phyloP scores from a whole-genome alignment of 1,140 invertebrate species.

The Aporrectodea caliginosa region DNA sequence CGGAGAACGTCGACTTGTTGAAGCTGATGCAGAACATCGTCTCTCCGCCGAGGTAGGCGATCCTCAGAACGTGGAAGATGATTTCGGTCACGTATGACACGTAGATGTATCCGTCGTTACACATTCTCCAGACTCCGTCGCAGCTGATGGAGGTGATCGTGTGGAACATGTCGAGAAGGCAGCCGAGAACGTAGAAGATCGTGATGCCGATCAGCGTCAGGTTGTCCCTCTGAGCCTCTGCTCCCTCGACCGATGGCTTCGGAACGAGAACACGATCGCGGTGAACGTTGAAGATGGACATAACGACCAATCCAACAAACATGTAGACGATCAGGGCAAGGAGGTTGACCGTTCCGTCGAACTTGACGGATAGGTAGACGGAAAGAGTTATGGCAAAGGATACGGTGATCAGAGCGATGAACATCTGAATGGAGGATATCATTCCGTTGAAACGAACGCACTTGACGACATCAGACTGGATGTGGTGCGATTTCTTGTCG shows the following conservation, averaged over 20 bases:
- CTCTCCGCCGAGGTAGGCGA: constrained; percentile 6
- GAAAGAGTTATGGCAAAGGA: background rate
- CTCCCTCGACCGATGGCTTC: constrained; percentile 4
- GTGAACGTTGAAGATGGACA: background rate
- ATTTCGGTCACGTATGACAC: background rate
- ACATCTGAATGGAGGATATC: constrained; percentile 7
- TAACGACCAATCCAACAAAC: background rate
- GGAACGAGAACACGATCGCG: background rate
- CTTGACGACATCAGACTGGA: background rate
- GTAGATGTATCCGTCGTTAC: constrained; percentile 1
- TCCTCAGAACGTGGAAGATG: constrained; percentile 8
- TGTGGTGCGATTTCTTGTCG: background rate
- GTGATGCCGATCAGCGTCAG: constrained; percentile 4
- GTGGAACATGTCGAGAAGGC: background rate
- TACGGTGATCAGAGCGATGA: background rate
- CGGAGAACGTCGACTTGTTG: background rate
- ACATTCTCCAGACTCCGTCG: background rate
- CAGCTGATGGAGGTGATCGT: background rate
- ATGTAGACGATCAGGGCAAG: background rate
- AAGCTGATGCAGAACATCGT: constrained; percentile 11
- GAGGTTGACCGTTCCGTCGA: background rate
- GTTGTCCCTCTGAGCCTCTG: background rate
- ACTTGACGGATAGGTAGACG: background rate
- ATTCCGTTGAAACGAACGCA: constrained; percentile 1
- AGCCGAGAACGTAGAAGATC: constrained; percentile 16